Evolutionary conservation across 2,797 vertebrate genomes (phyloP), one percentile per base, ranked within the genome.

Genomic region (Cottoperca gobio): DNA sequence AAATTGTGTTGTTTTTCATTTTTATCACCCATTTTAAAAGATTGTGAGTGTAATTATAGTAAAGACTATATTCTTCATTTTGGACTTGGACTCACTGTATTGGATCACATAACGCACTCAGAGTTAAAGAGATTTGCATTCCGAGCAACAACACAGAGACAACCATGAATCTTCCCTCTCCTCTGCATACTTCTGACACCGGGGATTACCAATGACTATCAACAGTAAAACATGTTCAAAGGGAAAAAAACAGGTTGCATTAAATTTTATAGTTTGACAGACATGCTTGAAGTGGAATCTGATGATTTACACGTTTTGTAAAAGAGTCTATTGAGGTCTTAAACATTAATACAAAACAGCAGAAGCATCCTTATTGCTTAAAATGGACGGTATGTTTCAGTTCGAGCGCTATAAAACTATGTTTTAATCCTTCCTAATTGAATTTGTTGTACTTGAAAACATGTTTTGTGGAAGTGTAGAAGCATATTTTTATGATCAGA

Each of bases 101-200:
- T 64, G n/a, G 39, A 66, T 76, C 68, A 23, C 28, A 37, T 63
- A 79, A 76, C 62, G 19, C 16, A 40, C 40, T 73, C 37, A 66
- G 13, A 59, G 70, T 68, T 37, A 62, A 71, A 65, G 53, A 71
- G 73, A 35, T 64, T 75, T 71, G 68, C 11, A 46, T 70, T 80
- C 78, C 59, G 53, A 72, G 50, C 28, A 59, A 45, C 35, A 17
- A 46, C 23, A 35, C 19, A 40, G 24, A 68, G 39, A 59, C 21
- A 21, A 71, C 59, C 49, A 76, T 84, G 40, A 84, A 79, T 86
- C 73, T 76, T 54, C 17, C 58, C 28, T 55, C 42, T 68, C 59
- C 79, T 65, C 54, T 62, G 64, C 55, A 75, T 54, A 69, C 10
- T 46, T 31, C 23, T 83, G 82, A 84, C 70, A 82, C 1, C 6